Conservation (phyloP, 2,797 vertebrate species). For the Kryptopterus vitreolus region DNA sequence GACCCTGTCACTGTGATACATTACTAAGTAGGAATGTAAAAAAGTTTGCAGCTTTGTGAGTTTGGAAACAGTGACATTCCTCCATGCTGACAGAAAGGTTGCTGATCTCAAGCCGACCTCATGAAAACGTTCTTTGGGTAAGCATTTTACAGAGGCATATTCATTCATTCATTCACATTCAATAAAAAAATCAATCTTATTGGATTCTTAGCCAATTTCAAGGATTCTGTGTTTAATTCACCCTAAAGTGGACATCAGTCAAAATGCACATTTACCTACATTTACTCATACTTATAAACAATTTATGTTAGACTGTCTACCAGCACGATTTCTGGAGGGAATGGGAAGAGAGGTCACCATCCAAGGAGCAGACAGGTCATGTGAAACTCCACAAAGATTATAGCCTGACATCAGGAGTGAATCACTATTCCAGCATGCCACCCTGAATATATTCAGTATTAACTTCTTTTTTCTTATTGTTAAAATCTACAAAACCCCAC, state of each 20-base stretch:
- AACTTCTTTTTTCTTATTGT: background rate
- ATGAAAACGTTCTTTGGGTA: background rate
- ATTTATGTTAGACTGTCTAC: background rate
- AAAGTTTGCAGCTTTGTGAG: constrained; percentile 40
- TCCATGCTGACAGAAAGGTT: background rate
- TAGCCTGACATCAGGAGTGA: background rate
- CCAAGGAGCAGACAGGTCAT: too few species aligned
- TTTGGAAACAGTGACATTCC: constrained; percentile 39
- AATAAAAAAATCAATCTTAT: background rate
- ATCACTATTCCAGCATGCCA: background rate
- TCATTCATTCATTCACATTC: background rate
- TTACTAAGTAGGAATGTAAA: constrained; percentile 43
- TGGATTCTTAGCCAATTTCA: background rate
- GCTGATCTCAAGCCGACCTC: background rate
- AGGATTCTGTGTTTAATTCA: background rate
- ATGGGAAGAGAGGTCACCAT: background rate
- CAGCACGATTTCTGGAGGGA: background rate
- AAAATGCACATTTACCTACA: background rate
- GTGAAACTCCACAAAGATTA: background rate
- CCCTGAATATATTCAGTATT: background rate
- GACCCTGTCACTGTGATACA: constrained; percentile 53
- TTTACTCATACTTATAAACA: background rate
- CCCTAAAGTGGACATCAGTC: background rate
- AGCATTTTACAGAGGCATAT: background rate
- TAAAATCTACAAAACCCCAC: background rate